Percentiles rank a stretch among this genome's conserved stretches.
Evolutionary conservation across 2,888 invertebrate genomes (phyloP).

Genomic region (Patella depressa): DNA sequence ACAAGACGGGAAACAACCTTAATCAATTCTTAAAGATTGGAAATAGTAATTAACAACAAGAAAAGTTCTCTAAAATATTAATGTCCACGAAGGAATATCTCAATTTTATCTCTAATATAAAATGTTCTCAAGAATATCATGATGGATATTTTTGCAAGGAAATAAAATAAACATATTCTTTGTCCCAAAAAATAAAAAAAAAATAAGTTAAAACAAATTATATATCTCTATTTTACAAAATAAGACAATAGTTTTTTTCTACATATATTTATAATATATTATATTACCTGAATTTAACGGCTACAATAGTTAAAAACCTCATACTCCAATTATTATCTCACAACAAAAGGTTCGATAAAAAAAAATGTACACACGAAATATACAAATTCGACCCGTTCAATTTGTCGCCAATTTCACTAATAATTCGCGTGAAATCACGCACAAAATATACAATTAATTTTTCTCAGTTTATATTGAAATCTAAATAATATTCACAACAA

Average conservation of each 20-base stretch:
- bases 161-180: too few species aligned
- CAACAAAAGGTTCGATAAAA: neutral
- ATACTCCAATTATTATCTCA: neutral
- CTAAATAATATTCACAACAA: too few species aligned
- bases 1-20: too few species aligned
- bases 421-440: neutral
- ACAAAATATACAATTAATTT: slow-evolving; percentile 7
- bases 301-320: neutral
- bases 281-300: slow-evolving; percentile 1
- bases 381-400: neutral
- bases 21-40: too few species aligned
- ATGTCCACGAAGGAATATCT: too few species aligned
- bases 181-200: neutral
- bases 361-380: slow-evolving; percentile 1
- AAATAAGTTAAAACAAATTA: neutral
- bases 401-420: neutral
- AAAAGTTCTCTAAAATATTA: too few species aligned
- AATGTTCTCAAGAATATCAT: too few species aligned
- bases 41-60: too few species aligned
- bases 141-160: too few species aligned
- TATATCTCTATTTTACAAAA: slow-evolving; percentile 10
- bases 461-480: slow-evolving; percentile 1
- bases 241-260: neutral
- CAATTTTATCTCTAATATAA: too few species aligned
- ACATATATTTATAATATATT: neutral